phyloP scores from a whole-genome alignment of 2,113 vertebrate species.

The Scomber colias region DNA sequence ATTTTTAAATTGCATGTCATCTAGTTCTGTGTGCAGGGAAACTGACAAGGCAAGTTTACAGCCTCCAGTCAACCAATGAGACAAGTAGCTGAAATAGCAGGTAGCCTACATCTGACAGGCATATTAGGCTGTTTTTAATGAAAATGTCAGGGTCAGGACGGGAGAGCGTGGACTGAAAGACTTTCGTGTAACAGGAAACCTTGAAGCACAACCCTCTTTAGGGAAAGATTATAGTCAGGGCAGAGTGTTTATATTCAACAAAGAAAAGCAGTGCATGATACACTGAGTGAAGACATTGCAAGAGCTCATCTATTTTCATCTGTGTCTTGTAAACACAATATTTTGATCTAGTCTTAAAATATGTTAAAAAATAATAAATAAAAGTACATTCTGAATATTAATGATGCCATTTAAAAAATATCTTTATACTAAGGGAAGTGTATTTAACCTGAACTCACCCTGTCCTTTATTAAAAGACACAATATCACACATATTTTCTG shows the following conservation, averaged over 20 bases:
- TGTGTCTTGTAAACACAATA: too few relatives aligned
- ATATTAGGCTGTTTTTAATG: conserved; percentile 58
- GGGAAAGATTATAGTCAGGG: conserved; percentile 15
- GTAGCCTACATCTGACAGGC: conserved; percentile 43
- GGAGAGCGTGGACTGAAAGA: conserved; percentile 63
- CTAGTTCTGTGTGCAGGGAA: not conserved
- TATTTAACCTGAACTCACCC: too few relatives aligned
- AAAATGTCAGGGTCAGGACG: conserved; percentile 49
- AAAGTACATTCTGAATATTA: too few relatives aligned
- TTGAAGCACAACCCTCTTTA: not conserved
- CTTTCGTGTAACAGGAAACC: conserved; percentile 30
- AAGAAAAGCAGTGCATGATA: not conserved
- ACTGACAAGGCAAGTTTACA: conserved; percentile 27
- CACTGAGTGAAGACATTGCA: not conserved
- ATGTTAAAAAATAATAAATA: too few relatives aligned
- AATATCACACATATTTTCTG: not conserved
- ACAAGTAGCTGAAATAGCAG: conserved; percentile 39
- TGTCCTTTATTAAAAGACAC: not conserved
- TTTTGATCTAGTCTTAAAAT: too few relatives aligned
- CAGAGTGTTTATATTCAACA: conserved; percentile 7
- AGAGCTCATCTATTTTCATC: too few relatives aligned
- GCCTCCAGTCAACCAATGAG: conserved; percentile 16
- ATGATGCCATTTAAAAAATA: too few relatives aligned
- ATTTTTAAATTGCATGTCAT: conserved; percentile 24
- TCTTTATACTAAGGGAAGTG: too few relatives aligned